Evolutionary conservation across 2,888 invertebrate genomes (phyloP), one percentile per base, ranked within the genome.

Genomic region (Drosophila nr. medialis): DNA sequence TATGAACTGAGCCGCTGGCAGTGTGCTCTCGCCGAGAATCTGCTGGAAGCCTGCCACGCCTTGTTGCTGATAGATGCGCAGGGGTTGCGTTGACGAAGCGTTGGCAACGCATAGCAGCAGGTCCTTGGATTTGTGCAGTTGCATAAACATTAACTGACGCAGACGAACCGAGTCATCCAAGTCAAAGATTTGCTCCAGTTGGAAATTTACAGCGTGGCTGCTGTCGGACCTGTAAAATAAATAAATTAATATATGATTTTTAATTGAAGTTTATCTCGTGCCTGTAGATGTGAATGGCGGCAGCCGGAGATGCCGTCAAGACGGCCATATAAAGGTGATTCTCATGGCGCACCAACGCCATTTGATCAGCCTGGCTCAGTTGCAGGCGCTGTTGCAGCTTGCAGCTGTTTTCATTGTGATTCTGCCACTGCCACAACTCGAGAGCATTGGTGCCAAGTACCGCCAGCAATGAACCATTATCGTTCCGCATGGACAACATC

Each of bases 11-110:
- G 68, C 79, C 15, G 54, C 60, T 0, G 90, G 83, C 36, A 92
- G 40, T 21, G 85, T 89, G 15, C 91, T 91, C 0, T 90, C 79
- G 0, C 76, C 86, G 10, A 92, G 69, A 11, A 90, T 84, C 55
- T 86, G 80, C 53, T 89, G 77, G 77, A 94, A 94, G 7, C 93
- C 93, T 36, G 90, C 80, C 11, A 93, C 87, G 1, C 94, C 94
- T 65, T 92, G 89, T 58, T 93, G 93, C 50, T 92, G 89, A 80
- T 93, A 94, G 32, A 94, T 87, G 10, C 91, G 80, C 27, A 94
- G 80, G 3, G 94, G 91, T 70, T 93, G 91, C 3, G 90, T 86
- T 1, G 91, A 86, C 65, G 91, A 90, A n/a, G 92, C 90, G 0
- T 93, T 93, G 50, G 93, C 75, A 2, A 93, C 80, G 68, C 93